These are phyloP conservation scores for Lethrus apterus DNA, from an alignment of 1,140 invertebrate species.

Conservation along the genomic window DNA sequence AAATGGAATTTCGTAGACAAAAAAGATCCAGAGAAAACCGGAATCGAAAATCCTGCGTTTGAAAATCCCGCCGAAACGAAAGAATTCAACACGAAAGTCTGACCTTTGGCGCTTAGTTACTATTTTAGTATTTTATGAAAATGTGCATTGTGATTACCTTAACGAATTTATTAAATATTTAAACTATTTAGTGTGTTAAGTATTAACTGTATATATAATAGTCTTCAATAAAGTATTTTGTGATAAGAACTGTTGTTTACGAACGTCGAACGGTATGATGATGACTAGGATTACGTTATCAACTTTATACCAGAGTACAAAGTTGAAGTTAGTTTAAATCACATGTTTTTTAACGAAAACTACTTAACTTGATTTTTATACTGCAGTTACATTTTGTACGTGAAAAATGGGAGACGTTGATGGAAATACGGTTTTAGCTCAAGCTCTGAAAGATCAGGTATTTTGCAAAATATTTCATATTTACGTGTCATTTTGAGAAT, in stretches of 20 bases:
- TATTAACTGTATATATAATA: slow-evolving; percentile 7
- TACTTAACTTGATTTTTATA: background rate
- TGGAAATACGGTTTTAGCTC: slow-evolving; percentile 68
- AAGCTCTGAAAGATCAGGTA: slow-evolving; percentile 71
- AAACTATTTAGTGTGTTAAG: slow-evolving; percentile 1
- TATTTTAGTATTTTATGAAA: background rate
- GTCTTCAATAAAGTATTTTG: background rate
- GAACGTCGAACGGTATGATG: background rate
- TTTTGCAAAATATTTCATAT: too few relatives aligned
- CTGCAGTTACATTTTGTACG: too few relatives aligned
- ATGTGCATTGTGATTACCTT: slow-evolving; percentile 1
- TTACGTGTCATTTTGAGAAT: too few relatives aligned
- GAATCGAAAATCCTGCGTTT: slow-evolving; percentile 21
- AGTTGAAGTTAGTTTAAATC: background rate
- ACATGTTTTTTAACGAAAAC: background rate
- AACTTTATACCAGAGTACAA: background rate
- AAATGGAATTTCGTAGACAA: slow-evolving; percentile 38
- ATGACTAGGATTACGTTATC: background rate
- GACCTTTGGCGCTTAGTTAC: too few relatives aligned
- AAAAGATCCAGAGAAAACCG: slow-evolving; percentile 17
- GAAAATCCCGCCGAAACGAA: slow-evolving; percentile 9
- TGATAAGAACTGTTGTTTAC: background rate
- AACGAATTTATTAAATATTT: slow-evolving; percentile 8
- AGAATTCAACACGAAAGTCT: slow-evolving; percentile 11
- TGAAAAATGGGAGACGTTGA: slow-evolving; percentile 55